These are phyloP conservation scores for Muscina levida DNA, from an alignment of 2,888 invertebrate species.

Conservation along the genomic window DNA sequence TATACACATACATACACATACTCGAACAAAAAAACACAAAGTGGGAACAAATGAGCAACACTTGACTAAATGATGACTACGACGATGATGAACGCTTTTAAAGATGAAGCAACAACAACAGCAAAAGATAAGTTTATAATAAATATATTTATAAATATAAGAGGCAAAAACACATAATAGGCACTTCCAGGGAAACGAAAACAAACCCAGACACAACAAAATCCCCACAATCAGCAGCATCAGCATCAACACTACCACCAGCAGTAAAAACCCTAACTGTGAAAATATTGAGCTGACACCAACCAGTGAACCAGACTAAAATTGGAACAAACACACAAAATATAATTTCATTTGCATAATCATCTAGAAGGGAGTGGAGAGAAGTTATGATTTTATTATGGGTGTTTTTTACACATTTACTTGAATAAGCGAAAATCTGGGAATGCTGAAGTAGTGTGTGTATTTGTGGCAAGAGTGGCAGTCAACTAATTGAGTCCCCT, in stretches of 20 bases:
- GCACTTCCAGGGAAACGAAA: not conserved
- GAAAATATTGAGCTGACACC: no score
- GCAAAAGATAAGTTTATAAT: conserved; percentile 32
- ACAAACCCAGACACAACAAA: no score
- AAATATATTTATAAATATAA: conserved; percentile 35
- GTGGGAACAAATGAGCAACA: conserved; percentile 38
- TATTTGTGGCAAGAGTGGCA: no score
- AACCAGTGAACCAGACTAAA: conserved; percentile 3
- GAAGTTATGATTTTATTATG: conserved; percentile 25
- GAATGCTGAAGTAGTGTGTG: no score
- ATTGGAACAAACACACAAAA: conserved; percentile 13
- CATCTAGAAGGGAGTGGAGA: conserved; percentile 21
- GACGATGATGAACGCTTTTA: conserved; percentile 21
- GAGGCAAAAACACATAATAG: not conserved
- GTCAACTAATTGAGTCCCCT: no score
- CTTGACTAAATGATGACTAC: conserved; percentile 35
- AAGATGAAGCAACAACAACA: conserved; percentile 10
- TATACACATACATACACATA: not conserved
- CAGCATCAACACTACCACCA: not conserved
- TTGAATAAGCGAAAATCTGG: conserved; percentile 9
- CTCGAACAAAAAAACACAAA: not conserved
- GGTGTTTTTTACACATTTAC: not conserved
- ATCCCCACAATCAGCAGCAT: not conserved
- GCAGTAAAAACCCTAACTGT: no score
- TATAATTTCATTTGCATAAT: conserved; percentile 55